These are phyloP conservation scores for Drosophila ambigua DNA, from an alignment of 1,140 invertebrate species.

Conservation along the genomic window DNA sequence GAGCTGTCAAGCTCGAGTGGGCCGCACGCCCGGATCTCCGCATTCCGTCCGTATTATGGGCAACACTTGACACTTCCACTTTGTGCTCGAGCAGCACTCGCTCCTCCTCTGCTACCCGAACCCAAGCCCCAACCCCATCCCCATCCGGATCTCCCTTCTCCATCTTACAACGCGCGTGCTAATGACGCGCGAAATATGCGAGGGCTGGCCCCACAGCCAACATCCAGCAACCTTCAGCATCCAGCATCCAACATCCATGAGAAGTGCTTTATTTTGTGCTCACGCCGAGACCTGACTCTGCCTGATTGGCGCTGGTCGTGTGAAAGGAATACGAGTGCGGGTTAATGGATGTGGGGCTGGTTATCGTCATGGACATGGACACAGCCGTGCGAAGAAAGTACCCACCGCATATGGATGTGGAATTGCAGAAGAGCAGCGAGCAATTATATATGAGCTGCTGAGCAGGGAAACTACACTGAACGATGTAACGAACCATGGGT, in stretches of 20 bases:
- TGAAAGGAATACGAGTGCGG: constrained; percentile 33
- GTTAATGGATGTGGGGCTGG: constrained; percentile 35
- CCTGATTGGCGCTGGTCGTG: constrained; percentile 53
- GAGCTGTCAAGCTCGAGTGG: constrained; percentile 71
- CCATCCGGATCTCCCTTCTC: neutral
- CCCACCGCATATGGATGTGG: constrained; percentile 5
- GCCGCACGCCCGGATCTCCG: constrained; percentile 44
- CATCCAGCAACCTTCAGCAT: constrained; percentile 14
- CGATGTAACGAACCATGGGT: too few species aligned
- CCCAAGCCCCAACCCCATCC: neutral
- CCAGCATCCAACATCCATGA: constrained; percentile 12
- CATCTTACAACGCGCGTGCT: constrained; percentile 56
- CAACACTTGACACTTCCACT: constrained; percentile 82
- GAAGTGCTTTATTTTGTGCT: constrained; percentile 71
- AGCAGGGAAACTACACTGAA: neutral
- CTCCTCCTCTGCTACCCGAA: neutral
- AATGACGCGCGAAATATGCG: constrained; percentile 83
- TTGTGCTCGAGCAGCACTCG: constrained; percentile 41
- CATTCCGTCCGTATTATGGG: constrained; percentile 70
- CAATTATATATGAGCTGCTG: constrained; percentile 4
- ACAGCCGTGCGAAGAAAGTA: constrained; percentile 16
- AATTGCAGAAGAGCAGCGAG: too few species aligned
- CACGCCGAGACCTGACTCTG: constrained; percentile 42
- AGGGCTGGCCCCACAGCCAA: constrained; percentile 32
- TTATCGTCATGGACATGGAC: constrained; percentile 46